Evolutionary conservation across 2,888 invertebrate species (phyloP), one percentile per base, ranked within the genome.

Genomic region (Stegophylla sp.): DNA sequence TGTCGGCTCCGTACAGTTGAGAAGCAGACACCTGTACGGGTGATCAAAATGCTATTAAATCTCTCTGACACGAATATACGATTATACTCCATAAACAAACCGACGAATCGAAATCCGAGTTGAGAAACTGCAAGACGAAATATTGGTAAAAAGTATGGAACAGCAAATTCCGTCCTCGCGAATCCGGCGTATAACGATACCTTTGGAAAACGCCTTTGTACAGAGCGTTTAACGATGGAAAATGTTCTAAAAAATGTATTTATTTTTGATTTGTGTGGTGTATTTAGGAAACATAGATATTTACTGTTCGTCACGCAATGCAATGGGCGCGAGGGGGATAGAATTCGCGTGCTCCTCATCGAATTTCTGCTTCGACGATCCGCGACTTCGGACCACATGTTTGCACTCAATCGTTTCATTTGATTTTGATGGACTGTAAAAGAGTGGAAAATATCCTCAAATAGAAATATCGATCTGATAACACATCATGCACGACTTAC

Each of bases 61-160:
- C 1, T 3, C 15, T 15, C 13, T 15, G 15, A 3, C 17, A 51
- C 17, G 17, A 51, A 2, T 5, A 51, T 17, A 15, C 17, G 17
- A 3, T 51, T 53, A 53, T 53, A 20, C 20, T 17, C 5, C 9
- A 4, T 53, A 20, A 1, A 59, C 74, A 12, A 41, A 76, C 76
- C 53, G 34, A 41, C 13, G 41, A 13, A n/a, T 53, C 56, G 26
- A 53, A 76, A 28, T 66, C 26, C 1, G 41, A 2, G 23, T 66
- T 17, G 5, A 76, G 56, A 56, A 51, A 76, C n/a, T 76, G 76
- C 2, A 76, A 23, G 28, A 66, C 26, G 13, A 76, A 76, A 9
- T 76, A 66, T 12, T 66, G 66, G 7, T 53, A 76, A 26, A 76
- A 76, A 0, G 76, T 4, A 0, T 64, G 23, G n/a, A 56, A 56